Base-by-base conservation (phyloP, 2,888 invertebrate species). In the Eupithecia exiguata region DNA sequence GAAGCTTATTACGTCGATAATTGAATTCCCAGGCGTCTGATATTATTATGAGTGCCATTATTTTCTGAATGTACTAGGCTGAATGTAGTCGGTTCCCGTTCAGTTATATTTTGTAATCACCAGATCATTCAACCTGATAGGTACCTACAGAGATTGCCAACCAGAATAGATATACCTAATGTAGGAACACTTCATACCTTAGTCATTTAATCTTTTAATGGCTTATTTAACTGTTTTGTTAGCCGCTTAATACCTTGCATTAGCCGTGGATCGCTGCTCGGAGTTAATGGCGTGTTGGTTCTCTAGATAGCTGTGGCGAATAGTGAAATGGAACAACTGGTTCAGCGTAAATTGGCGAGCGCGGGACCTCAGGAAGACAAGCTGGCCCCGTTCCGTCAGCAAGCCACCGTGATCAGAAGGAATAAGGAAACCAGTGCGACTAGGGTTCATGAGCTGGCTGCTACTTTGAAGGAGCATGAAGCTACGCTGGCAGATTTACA, bases 361-460 rank as follows among this genome's bases (percentile, higher is more conserved):
- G 94, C 95, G 0, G 96, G 96, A 74, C 96, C 96, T 82, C 94
- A 95, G 72, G 95, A 95, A 75, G 97, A 98, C 87, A 97, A 97
- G 87, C 92, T 98, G 77, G 96, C 97, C 1, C 96, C 98, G 63
- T 98, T 98, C 86, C 95, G 98, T 46, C 98, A 98, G 85, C 98
- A 98, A 91, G 97, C 97, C 0, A 95, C 96, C 0, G 96, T 97
- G 36, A 97, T 98, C 67, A 95, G 96, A 16, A 96, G 97, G 74
- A 97, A 97, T 87, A 98, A 98, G 87, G 97, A 97, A 78, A 95
- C 95, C 21, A 96, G 96, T 53, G 97, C 97, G 0, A 96, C 96
- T 78, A 95, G 95, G 74, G 95, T 97, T 38, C 95, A 96, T 78
- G 96, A 97, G 74, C 88, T 96, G 0, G 95, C 96, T 77, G 95